These are phyloP conservation scores for Aplysia californica DNA, from an alignment of 1,140 invertebrate species.

Conservation along the genomic window DNA sequence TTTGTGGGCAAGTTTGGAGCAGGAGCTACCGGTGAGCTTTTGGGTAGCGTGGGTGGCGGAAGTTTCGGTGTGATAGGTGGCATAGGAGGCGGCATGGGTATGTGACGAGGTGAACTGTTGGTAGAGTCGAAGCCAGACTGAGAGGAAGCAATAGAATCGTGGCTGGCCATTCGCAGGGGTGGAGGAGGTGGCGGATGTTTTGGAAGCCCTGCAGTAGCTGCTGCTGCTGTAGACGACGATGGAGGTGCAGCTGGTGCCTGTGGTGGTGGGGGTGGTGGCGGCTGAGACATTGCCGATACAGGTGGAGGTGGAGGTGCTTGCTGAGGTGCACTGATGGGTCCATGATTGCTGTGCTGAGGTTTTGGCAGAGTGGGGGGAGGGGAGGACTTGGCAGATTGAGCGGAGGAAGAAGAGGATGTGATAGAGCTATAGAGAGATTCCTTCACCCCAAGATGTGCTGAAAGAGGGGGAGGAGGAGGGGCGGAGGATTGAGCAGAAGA, in stretches of 20 bases:
- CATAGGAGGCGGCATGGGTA: conserved; percentile 29
- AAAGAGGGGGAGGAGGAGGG: no score
- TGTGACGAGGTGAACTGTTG: conserved; percentile 24
- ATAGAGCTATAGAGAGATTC: not conserved
- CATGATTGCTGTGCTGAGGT: no score
- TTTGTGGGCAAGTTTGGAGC: not conserved
- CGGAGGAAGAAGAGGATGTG: conserved; percentile 17
- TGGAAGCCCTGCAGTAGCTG: conserved; percentile 4
- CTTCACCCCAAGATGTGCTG: not conserved
- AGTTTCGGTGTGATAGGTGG: conserved; percentile 37
- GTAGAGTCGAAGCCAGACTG: conserved; percentile 16
- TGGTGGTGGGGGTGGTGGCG: no score
- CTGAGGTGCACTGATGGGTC: no score
- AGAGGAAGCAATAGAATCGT: not conserved
- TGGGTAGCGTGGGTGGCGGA: conserved; percentile 33
- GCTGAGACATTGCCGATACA: no score
- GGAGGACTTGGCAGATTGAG: conserved; percentile 11
- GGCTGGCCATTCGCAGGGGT: not conserved
- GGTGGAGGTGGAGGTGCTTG: no score
- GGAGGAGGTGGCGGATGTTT: conserved; percentile 27
- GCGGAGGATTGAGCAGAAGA: not conserved
- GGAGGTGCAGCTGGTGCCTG: not conserved
- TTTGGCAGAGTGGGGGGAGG: conserved; percentile 23
- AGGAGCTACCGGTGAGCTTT: not conserved
- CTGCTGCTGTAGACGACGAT: conserved; percentile 16